These are phyloP conservation scores for Nothura maculosa DNA, from an alignment of 2,797 vertebrate genomes.

Conservation along the genomic window DNA sequence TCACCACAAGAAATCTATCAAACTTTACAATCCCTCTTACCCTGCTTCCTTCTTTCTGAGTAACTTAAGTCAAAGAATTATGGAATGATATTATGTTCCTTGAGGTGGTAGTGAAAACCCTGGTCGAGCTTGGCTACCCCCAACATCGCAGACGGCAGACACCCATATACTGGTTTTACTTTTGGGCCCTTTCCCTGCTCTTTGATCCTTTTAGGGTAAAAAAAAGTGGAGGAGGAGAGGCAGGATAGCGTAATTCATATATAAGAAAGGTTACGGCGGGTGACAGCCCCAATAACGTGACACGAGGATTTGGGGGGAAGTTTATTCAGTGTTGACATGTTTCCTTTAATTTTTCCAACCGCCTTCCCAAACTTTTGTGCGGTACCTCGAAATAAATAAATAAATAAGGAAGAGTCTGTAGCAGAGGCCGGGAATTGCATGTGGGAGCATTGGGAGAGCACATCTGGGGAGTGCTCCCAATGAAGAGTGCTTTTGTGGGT, in stretches of 20 bases:
- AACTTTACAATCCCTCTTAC: conserved; percentile 77
- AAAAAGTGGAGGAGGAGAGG: background rate
- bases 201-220: background rate
- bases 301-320: background rate
- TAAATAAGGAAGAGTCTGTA: background rate
- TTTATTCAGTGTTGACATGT: conserved; percentile 8
- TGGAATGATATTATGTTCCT: conserved; percentile 72
- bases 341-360: conserved; percentile 16
- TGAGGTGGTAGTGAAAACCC: conserved; percentile 63
- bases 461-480: background rate
- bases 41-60: conserved; percentile 67
- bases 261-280: background rate
- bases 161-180: background rate
- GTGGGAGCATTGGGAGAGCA: background rate
- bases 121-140: conserved; percentile 25
- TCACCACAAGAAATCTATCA: conserved; percentile 74
- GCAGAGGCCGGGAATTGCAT: background rate
- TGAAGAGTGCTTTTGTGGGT: background rate
- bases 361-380: background rate
- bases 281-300: background rate
- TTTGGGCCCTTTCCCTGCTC: background rate
- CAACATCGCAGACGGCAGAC: background rate
- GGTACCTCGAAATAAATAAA: background rate
- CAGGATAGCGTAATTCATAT: background rate
- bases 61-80: conserved; percentile 75